phyloP scores from a whole-genome alignment of 2,888 invertebrate genomes.

The Orgyia antiqua region DNA sequence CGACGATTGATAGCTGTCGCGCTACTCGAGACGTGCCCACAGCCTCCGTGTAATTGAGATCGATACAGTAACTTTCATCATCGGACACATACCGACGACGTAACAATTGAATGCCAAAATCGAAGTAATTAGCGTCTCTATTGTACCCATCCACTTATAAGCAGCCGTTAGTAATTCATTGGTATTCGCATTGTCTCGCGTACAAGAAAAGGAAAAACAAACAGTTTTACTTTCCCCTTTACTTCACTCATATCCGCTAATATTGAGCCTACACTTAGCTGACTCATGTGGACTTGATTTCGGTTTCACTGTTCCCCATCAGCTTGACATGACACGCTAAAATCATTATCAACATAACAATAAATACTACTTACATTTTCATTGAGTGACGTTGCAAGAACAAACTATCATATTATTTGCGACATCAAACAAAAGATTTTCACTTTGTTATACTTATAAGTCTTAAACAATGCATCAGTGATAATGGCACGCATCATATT shows the following conservation, averaged over 20 bases:
- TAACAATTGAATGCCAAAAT: conserved; percentile 48
- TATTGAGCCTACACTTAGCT: conserved; percentile 59
- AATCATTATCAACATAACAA: conserved; percentile 21
- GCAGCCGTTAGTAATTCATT: conserved; percentile 32
- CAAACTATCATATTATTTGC: conserved; percentile 33
- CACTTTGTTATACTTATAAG: conserved; percentile 6
- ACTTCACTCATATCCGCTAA: conserved; percentile 65
- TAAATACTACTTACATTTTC: conserved; percentile 30
- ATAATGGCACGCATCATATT: conserved; percentile 6
- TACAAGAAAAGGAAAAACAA: conserved; percentile 64
- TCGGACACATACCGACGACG: conserved; percentile 40
- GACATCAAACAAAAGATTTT: conserved; percentile 16
- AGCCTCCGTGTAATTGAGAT: conserved; percentile 48
- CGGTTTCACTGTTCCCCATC: conserved; percentile 61
- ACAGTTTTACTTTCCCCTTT: conserved; percentile 74
- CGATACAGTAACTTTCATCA: conserved; percentile 62
- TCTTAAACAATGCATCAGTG: conserved; percentile 8
- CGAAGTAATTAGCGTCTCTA: conserved; percentile 42
- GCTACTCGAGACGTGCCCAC: conserved; percentile 35
- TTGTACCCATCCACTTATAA: conserved; percentile 27
- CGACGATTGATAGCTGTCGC: conserved; percentile 32
- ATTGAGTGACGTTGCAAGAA: conserved; percentile 19
- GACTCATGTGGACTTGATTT: conserved; percentile 68
- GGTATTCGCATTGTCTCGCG: conserved; percentile 44
- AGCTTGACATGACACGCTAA: conserved; percentile 47